Evolutionary conservation across 2,113 vertebrate genomes (phyloP), one percentile per base, ranked within the genome.

Genomic region (Anarrhichthys ocellatus): DNA sequence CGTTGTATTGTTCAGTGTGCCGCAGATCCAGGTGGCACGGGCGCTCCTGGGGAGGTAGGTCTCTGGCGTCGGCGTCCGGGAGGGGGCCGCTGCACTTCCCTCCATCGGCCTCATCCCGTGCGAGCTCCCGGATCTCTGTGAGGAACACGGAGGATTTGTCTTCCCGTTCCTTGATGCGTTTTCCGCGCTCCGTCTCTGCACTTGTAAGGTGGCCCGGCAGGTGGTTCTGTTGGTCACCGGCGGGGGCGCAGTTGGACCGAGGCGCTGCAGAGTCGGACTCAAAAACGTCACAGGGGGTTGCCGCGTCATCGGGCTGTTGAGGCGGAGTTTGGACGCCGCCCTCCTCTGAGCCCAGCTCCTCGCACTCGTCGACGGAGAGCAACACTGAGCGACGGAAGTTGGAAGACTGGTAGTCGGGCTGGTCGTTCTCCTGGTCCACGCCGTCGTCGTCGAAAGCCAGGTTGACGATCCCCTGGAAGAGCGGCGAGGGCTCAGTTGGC

Each of bases 331-430:
- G 96, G 59, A 75, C 87, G 9, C 96, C 96, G 2, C 91, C 95
- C 71, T 99, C 98, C 20, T 99, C 98, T 24, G 96, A 97, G 73
- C 95, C 97, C 79, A 99, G 34, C 89, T 99, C 98, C 89, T 99
- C 98, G n/a, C 98, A 99, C 90, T 99, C 98, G 79, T 99, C 98
- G 17, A 99, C 98, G 0, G 98, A 99, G 63, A 99, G 97, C 77
- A 99, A 89, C 86, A 99, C 94, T 0, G 98, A 99, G 4, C 98
- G 96, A 44, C 96, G 97, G 93, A 99, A 99, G 78, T 92, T 95
- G 40, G 97, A 96, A 9, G 94, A 89, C 85, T 95, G 93, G 90
- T 95, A 96, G 58, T 95, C 95, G 0, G 91, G 93, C 75, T 88
- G 94, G 29, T 95, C 93, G 18, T 92, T 91, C 63, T 97, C 97